Conservation (phyloP, 2,797 vertebrate genomes). For the Aulostomus chinensis region DNA sequence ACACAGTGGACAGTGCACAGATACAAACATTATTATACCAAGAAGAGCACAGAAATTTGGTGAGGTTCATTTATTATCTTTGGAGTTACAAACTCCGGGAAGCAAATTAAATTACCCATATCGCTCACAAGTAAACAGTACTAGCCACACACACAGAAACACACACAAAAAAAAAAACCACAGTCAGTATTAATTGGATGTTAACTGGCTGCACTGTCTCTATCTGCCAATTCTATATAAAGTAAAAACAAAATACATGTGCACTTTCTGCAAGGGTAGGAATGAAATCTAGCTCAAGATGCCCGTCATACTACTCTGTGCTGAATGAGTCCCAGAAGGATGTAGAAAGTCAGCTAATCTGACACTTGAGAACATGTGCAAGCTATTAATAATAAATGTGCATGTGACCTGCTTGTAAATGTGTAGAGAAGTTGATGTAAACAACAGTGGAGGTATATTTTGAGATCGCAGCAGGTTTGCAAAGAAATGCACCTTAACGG, state of each 20-base stretch:
- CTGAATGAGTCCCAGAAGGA: constrained; percentile 10
- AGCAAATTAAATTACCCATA: background rate
- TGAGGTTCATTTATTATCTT: constrained; percentile 57
- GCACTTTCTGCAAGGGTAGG: constrained; percentile 2
- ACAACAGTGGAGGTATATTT: too few relatives aligned
- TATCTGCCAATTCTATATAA: background rate
- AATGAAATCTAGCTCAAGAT: constrained; percentile 6
- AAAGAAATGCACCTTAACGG: constrained; percentile 25
- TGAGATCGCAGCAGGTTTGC: constrained; percentile 22
- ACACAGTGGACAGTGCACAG: constrained; percentile 28
- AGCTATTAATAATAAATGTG: constrained; percentile 45
- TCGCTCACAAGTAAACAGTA: too few relatives aligned
- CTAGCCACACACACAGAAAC: too few relatives aligned
- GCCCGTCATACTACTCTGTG: constrained; percentile 4
- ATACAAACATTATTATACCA: constrained; percentile 18
- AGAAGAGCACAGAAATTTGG: constrained; percentile 63
- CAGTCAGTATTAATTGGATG: too few relatives aligned
- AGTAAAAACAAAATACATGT: background rate
- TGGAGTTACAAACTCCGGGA: background rate
- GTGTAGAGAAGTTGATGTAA: too few relatives aligned
- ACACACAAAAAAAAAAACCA: too few relatives aligned
- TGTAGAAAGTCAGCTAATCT: constrained; percentile 25
- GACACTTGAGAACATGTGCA: constrained; percentile 48
- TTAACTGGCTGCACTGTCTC: too few relatives aligned
- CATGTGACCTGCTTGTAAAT: constrained; percentile 23